Conservation (phyloP, 2,113 vertebrate genomes). For the Chinchilla lanigera region DNA sequence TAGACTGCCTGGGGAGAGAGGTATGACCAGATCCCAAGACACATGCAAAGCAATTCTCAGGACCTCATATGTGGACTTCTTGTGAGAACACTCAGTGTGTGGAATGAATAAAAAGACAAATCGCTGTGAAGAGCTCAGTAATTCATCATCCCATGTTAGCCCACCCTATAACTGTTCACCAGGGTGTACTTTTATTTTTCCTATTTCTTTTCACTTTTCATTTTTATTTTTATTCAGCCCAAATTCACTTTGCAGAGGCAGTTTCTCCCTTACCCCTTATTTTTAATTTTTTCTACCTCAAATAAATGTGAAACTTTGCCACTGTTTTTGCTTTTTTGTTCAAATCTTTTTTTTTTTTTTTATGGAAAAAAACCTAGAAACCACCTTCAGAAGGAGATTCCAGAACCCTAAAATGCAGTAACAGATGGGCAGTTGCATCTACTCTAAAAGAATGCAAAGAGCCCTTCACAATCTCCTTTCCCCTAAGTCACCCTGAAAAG, state of each 20-base stretch:
- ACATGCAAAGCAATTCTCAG: neutral
- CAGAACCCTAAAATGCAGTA: neutral
- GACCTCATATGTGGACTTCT: neutral
- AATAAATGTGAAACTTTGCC: neutral
- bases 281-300: neutral
- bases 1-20: neutral
- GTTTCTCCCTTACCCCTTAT: neutral
- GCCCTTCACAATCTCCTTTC: neutral
- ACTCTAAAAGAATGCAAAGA: neutral
- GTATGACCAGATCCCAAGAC: neutral
- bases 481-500: neutral
- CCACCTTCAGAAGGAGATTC: neutral
- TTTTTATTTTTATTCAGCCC: neutral
- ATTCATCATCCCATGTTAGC: neutral
- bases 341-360: neutral
- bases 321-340: neutral
- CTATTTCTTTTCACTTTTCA: neutral
- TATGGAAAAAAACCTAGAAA: neutral
- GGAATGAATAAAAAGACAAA: neutral
- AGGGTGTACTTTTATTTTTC: neutral
- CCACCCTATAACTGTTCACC: neutral
- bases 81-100: neutral
- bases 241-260: neutral
- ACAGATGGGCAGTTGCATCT: neutral
- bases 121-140: neutral